Evolutionary conservation across 2,797 vertebrate genomes (phyloP), one percentile per base, ranked within the genome.

Genomic region (Lerista edwardsae): DNA sequence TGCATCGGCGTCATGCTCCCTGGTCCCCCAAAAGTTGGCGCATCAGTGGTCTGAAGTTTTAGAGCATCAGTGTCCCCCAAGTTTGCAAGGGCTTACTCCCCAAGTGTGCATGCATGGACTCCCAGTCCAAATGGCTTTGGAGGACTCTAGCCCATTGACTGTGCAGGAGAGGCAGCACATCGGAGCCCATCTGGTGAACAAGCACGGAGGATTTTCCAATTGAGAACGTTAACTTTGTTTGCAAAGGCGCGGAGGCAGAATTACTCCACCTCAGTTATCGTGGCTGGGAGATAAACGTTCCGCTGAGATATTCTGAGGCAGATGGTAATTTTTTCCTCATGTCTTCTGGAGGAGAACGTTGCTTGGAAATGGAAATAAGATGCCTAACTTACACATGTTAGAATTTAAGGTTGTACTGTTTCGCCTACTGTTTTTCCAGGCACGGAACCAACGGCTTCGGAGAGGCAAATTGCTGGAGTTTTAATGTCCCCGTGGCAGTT

Each of bases 351-450:
- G 73, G 94, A 91, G 92, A 93, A 95, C 82, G 94, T 90, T 94
- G 94, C 93, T 95, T 85, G 94, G 95, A 95, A 96, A 95, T 96
- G 95, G 96, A 96, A 96, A 96, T 96, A 96, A 97, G 96, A 97
- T 95, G 95, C 96, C 96, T 95, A 97, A 96, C 93, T 96, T 96
- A 97, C 96, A 97, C 95, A 96, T 97, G 96, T 96, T 97, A 83
- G 86, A 96, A 96, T 96, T 97, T 97, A 97, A 95, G 93, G 94
- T 94, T 96, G 96, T 96, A 95, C 93, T 96, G 95, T 96, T 93
- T 96, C 73, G 93, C 95, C 96, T 97, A 97, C 96, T 96, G 96
- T 97, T 97, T 97, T 97, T 97, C 96, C 96, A 96, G 96, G 96
- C 96, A 96, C 87, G 91, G 93, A 94, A 96, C 96, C 96, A 97